phyloP scores from a whole-genome alignment of 53 echinoderm and acorn worm species.

The Paelopatides confundens region DNA sequence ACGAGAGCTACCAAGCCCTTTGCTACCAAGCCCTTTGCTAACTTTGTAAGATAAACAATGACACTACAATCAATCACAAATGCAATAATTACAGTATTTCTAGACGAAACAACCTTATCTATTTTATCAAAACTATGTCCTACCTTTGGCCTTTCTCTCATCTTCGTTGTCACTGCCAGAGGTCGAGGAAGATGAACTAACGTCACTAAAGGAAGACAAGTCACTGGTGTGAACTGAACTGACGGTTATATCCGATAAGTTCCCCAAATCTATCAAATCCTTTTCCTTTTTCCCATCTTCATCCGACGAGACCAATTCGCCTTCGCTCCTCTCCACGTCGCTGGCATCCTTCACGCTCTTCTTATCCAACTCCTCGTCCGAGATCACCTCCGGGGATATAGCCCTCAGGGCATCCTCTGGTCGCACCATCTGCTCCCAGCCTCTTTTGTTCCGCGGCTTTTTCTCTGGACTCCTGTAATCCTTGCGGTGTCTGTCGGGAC shows the following conservation, averaged over 20 bases:
- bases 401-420: conserved; percentile 11
- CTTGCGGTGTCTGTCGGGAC: conserved; percentile 9
- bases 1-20: too few relatives aligned
- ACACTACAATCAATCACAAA: too few relatives aligned
- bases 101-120: too few relatives aligned
- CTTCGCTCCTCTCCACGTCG: conserved; percentile 29
- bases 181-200: conserved; percentile 77
- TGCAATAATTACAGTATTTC: too few relatives aligned
- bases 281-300: conserved; percentile 19
- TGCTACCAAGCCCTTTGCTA: too few relatives aligned
- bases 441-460: neutral
- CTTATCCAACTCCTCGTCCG: conserved; percentile 61
- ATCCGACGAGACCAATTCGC: conserved; percentile 20
- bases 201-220: conserved; percentile 92
- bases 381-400: conserved; percentile 42
- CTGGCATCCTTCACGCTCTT: conserved; percentile 20
- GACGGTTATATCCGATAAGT: conserved; percentile 91
- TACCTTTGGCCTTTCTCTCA: conserved; percentile 50
- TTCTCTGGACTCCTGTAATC: conserved; percentile 24
- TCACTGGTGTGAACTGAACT: conserved; percentile 99
- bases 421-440: neutral
- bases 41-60: too few relatives aligned
- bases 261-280: conserved; percentile 13
- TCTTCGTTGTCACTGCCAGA: conserved; percentile 55
- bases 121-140: too few relatives aligned